These are phyloP conservation scores for sheep (Ovis aries) DNA, from an alignment of 2,113 vertebrate genomes.

Conservation along the genomic window ARS-UI_Ramb_v3.0 NC_056061.1:28788501-28789000, in stretches of 20 bases:
- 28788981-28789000: background rate
- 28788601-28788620: background rate
- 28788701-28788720: background rate
- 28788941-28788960: background rate
- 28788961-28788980: background rate
- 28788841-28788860: background rate
- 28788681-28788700: background rate
- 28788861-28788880: background rate
- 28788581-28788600: background rate
- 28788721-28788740: background rate
- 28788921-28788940: background rate
- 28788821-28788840: background rate
- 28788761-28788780: background rate
- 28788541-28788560: background rate
- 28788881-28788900: background rate
- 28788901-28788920: background rate
- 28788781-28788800: background rate
- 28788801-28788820: background rate
- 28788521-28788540: background rate
- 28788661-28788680: background rate
- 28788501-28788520: background rate
- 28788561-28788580: background rate
- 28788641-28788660: background rate
- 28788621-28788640: background rate
- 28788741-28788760: background rate